Base-by-base conservation (phyloP, 2,888 invertebrate genomes). In the Eupithecia tripunctaria region DNA sequence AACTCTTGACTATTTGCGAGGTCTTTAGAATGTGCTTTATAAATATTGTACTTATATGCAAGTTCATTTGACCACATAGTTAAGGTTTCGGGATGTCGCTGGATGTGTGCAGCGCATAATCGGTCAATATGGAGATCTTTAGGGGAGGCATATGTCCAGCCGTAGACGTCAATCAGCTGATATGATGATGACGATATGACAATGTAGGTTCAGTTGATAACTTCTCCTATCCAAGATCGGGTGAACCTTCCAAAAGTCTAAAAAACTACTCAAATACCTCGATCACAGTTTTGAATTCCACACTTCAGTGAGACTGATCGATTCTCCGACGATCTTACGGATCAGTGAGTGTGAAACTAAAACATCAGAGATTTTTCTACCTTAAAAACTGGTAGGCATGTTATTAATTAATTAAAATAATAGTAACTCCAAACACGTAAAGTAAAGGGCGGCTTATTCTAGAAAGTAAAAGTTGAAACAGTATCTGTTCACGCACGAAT, bases 401-500 rank as follows among this genome's bases (percentile, higher is more conserved):
- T 32, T 6, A 32, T 32, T 32, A 25, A 25, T 64, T 41, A 64
- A 38, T 64, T 38, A 64, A 41, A 21, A 21, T 41, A 60, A 29
- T 60, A 60, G 36, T 10, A 36, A 32, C 36, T 25, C 32, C n/a
- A 64, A 14, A 32, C 47, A 47, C 29, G 60, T 64, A 65, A 51
- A 43, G 62, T 65, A 70, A 70, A 70, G 70, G 70, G 70, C 70
- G 29, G 18, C 68, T 67, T 69, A 69, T 62, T 27, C 25, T 70
- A 72, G 72, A 72, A 75, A 75, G 75, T 75, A 75, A 75, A 75
- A 72, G 75, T 75, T 38, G 67, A 72, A 67, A 72, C 68, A 38
- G 71, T 77, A 66, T 76, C 69, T 67, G 32, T 77, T 75, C 71
- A 77, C 76, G 76, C 79, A 79, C 76, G 77, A 77, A 68, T 73